Base-by-base conservation (phyloP, 2,113 vertebrate genomes). In the Tapirus terrestris region DNA sequence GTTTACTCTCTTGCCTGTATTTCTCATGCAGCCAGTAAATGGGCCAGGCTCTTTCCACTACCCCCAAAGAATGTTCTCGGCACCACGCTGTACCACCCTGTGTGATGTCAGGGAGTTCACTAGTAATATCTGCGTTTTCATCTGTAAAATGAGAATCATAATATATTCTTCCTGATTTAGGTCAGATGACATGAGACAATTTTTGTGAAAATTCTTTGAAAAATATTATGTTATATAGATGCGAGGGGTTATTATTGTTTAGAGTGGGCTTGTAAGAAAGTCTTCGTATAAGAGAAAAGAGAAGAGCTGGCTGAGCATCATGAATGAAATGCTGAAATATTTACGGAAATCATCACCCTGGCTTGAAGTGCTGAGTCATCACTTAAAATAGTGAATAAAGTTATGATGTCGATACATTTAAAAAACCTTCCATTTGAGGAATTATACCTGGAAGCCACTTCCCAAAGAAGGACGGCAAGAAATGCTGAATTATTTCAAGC, bases 11-110 rank as follows among this genome's bases (percentile, higher is more conserved):
- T 73, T 36, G 21, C 20, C 11, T 12, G 6, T 39, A 21, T 53
- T 61, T 39, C 65, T 89, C 77, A 31, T 1, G 23, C 23, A 65
- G 60, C 68, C 29, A 73, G 14, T 48, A 27, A 77, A 63, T n/a
- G 81, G 82, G 21, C 39, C 11, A 25, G 45, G 39, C 56, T 73
- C 36, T 95, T 76, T 63, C 58, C 0, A 1, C 10, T 39, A 12
- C 25, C 67, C 23, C 13, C 20, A 36, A 18, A 85, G 45, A 60
- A 81, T 56, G 31, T 63, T 51, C 36, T 17, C 8, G 48, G 48
- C 53, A 13, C 8, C 3, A 6, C 4, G 16, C 36, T 51, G 0
- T 5, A 4, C 33, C 23, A 10, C 14, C 18, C 25, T n/a, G 0
- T 12, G 23, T 36, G 11, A 61, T 36, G 92, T n/a, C 9, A 23